phyloP scores from a whole-genome alignment of 2,797 vertebrate species.

The Alauda arvensis region DNA sequence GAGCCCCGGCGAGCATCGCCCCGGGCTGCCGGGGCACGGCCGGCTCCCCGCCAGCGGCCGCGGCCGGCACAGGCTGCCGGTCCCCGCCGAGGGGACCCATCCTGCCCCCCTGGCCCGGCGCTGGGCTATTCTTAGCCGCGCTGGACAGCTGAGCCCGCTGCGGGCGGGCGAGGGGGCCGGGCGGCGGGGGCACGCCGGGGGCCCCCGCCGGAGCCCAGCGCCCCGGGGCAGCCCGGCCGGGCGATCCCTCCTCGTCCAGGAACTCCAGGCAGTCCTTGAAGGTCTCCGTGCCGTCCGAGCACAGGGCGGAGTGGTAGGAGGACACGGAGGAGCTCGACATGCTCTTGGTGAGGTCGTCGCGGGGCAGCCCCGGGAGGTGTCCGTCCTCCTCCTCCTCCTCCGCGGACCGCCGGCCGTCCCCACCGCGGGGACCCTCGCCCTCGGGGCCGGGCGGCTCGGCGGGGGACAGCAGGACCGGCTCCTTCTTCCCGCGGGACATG shows the following conservation, averaged over 20 bases:
- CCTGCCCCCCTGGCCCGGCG: conserved; percentile 67
- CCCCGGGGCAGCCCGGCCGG: not conserved
- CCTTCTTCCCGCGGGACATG: conserved; percentile 25
- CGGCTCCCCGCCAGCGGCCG: not conserved
- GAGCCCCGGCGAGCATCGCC: conserved; percentile 23
- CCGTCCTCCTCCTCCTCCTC: conserved; percentile 28
- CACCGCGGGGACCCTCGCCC: not conserved
- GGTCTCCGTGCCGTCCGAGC: conserved; percentile 63
- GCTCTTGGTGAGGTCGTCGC: conserved; percentile 56
- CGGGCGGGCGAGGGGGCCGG: conserved; percentile 41
- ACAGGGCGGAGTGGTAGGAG: conserved; percentile 71
- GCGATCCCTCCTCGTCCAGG: conserved; percentile 69
- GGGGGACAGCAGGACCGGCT: not conserved
- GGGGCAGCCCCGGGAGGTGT: conserved; percentile 11
- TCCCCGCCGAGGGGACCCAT: conserved; percentile 76
- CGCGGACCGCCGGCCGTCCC: not conserved
- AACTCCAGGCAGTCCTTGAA: conserved; percentile 79
- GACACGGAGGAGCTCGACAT: conserved; percentile 72
- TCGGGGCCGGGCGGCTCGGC: not conserved
- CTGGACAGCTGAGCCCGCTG: conserved; percentile 90
- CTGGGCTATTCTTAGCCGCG: conserved; percentile 87
- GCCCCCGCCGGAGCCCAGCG: not conserved
- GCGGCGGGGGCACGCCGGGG: not conserved
- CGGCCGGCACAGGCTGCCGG: conserved; percentile 71
- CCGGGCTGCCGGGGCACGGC: not conserved